These are phyloP conservation scores for Tympanoctomys barrerae DNA, from an alignment of 2,797 vertebrate genomes.

Conservation along the genomic window DNA sequence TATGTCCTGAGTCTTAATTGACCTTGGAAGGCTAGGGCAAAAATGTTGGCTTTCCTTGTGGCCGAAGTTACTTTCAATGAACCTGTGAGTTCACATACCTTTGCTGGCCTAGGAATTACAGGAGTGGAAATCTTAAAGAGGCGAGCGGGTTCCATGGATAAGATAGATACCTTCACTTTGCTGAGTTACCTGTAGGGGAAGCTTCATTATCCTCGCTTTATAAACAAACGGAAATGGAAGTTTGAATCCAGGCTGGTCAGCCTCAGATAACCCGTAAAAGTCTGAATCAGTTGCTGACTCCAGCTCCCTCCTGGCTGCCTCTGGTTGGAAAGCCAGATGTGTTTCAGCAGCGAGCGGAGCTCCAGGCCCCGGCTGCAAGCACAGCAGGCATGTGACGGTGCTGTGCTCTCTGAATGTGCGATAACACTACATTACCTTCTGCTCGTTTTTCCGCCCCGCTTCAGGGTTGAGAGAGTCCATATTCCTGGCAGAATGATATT, in stretches of 20 bases:
- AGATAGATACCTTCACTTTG: neutral
- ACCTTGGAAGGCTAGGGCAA: no score
- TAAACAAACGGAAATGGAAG: constrained; percentile 12
- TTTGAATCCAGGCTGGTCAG: constrained; percentile 14
- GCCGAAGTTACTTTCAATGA: constrained; percentile 14
- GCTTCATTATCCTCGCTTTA: constrained; percentile 6
- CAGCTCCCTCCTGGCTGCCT: neutral
- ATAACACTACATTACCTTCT: neutral
- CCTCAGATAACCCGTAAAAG: constrained; percentile 47
- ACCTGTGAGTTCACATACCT: neutral
- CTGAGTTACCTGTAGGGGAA: neutral
- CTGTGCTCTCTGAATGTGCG: neutral
- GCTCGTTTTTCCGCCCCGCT: neutral
- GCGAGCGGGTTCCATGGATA: neutral
- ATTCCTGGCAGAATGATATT: neutral
- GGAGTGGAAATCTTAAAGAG: neutral
- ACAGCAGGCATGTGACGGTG: accelerated
- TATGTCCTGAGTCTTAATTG: no score
- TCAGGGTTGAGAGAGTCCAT: neutral
- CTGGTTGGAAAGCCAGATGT: constrained; percentile 27
- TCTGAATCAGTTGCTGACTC: neutral
- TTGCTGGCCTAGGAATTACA: neutral
- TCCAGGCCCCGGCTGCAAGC: neutral
- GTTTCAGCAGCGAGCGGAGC: neutral
- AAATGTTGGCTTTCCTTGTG: no score